These are phyloP conservation scores for Porites cylindrica DNA, from an alignment of 92 coral and sea anemone species.

Conservation along the genomic window DNA sequence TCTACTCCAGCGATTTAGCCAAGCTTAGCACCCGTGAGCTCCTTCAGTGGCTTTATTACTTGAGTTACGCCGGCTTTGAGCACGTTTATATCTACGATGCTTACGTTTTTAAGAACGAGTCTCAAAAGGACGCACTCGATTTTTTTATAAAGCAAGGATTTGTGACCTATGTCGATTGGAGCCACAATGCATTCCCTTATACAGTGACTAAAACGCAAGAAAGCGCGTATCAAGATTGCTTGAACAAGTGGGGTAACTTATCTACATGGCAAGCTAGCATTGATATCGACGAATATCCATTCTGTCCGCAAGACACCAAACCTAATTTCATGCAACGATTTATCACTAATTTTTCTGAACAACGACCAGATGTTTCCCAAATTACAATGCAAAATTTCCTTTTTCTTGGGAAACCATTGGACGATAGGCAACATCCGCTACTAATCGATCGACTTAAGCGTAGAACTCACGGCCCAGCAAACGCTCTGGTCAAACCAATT, in stretches of 20 bases:
- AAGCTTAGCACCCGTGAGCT: constrained; percentile 71
- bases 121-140: constrained; percentile 64
- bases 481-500: constrained; percentile 70
- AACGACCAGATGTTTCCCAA: constrained; percentile 52
- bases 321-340: constrained; percentile 60
- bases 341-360: constrained; percentile 26
- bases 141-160: constrained; percentile 59
- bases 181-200: constrained; percentile 67
- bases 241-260: constrained; percentile 35
- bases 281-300: constrained; percentile 82
- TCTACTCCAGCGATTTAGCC: constrained; percentile 62
- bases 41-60: constrained; percentile 69
- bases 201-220: constrained; percentile 63
- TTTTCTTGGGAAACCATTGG: constrained; percentile 72
- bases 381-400: constrained; percentile 71
- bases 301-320: constrained; percentile 52
- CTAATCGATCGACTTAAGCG: constrained; percentile 75
- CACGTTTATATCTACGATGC: constrained; percentile 80
- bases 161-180: constrained; percentile 78
- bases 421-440: constrained; percentile 55
- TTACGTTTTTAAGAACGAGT: constrained; percentile 64
- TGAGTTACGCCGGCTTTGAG: constrained; percentile 74
- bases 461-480: constrained; percentile 56
- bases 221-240: constrained; percentile 65
- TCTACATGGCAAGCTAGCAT: constrained; percentile 61